These are phyloP conservation scores for Microcebus murinus DNA, from an alignment of 2,113 vertebrate species.

Conservation along the genomic window DNA sequence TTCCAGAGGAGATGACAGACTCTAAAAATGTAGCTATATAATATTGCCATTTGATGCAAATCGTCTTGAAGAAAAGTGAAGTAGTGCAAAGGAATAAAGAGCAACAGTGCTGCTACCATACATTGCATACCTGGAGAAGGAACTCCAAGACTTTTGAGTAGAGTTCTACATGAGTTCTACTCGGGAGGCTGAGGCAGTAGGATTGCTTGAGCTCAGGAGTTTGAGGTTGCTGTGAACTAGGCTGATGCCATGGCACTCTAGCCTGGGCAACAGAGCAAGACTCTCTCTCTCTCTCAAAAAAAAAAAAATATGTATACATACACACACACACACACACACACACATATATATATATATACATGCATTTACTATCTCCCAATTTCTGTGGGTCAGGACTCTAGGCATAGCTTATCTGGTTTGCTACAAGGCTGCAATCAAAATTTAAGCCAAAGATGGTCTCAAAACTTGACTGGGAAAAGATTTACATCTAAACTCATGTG, in stretches of 20 bases:
- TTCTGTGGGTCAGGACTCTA: not conserved
- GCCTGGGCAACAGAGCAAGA: no score
- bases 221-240: no score
- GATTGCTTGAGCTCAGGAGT: no score
- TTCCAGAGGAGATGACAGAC: not conserved
- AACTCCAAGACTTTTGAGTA: not conserved
- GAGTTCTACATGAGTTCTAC: not conserved
- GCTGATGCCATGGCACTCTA: no score
- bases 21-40: not conserved
- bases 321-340: no score
- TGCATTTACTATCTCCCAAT: not conserved
- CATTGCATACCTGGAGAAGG: not conserved
- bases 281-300: no score
- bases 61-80: not conserved
- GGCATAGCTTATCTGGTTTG: not conserved
- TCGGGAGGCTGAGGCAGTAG: no score
- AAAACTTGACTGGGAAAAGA: not conserved
- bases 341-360: no score
- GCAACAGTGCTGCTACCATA: not conserved
- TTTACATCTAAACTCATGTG: not conserved
- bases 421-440: not conserved
- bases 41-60: not conserved
- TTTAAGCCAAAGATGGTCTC: not conserved
- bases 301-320: no score
- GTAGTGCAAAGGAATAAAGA: not conserved